A percentile compares a stretch with the other conserved stretches of the same genome.
Conservation (phyloP, 2,888 invertebrate genomes). For the Oscheius sp. region DNA sequence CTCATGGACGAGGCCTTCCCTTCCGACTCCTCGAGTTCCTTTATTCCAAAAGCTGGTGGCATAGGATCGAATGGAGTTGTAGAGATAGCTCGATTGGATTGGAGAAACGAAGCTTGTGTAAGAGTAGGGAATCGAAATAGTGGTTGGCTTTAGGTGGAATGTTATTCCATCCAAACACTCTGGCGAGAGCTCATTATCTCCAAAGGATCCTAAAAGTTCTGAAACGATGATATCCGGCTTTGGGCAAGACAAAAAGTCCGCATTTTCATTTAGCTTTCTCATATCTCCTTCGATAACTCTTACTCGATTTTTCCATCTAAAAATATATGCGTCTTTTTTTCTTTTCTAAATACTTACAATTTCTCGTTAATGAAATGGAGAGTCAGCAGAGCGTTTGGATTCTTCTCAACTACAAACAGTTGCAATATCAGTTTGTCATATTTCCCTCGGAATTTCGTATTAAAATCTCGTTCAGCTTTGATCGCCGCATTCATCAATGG, state of each 20-base stretch:
- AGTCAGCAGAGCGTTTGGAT: constrained; percentile 85
- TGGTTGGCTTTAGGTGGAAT: constrained; percentile 71
- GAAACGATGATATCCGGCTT: constrained; percentile 83
- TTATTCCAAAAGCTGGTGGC: constrained; percentile 32
- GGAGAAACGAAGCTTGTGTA: constrained; percentile 76
- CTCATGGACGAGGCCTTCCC: constrained; percentile 19
- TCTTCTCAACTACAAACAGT: constrained; percentile 95
- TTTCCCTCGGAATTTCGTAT: constrained; percentile 32
- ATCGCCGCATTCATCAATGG: constrained; percentile 77
- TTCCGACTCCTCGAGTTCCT: constrained; percentile 42
- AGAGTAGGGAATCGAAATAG: constrained; percentile 61
- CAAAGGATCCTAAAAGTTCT: constrained; percentile 94
- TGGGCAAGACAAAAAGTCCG: constrained; percentile 75
- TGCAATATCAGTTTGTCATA: constrained; percentile 37
- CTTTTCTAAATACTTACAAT: neutral
- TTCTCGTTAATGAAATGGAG: constrained; percentile 47
- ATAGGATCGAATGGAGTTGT: constrained; percentile 44
- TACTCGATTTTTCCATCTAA: constrained; percentile 66
- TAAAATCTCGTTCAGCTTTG: constrained; percentile 42
- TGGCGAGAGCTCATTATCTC: constrained; percentile 97
- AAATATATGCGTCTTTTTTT: neutral
- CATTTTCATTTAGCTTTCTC: constrained; percentile 69
- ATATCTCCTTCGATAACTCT: constrained; percentile 73
- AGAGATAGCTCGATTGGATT: constrained; percentile 85
- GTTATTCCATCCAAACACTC: constrained; percentile 77